Conservation (phyloP, 2,113 vertebrate species). For the Addax nasomaculatus region DNA sequence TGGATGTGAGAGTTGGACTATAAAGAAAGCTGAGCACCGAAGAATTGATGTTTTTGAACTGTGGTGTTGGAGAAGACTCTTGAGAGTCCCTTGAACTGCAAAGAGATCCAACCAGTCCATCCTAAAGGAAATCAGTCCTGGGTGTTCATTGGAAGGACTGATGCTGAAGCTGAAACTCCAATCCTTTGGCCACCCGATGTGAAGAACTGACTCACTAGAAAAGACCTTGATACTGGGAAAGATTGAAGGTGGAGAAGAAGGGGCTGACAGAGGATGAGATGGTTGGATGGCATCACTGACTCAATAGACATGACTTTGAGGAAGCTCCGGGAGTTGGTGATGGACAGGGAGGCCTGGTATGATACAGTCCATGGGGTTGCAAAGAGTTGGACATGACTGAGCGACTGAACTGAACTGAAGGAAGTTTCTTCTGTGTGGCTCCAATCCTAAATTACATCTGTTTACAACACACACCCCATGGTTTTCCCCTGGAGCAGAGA, state of each 20-base stretch:
- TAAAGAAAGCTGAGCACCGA: not conserved
- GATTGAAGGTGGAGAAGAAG: not conserved
- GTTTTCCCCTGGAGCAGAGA: not conserved
- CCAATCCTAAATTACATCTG: not conserved
- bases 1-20: not conserved
- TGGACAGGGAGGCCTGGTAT: not conserved
- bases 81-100: not conserved
- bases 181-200: rapidly evolving
- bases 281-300: not conserved
- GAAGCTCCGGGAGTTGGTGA: not conserved
- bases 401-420: not conserved
- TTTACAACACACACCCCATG: rapidly evolving
- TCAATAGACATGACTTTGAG: not conserved
- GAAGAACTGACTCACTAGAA: not conserved
- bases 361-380: not conserved
- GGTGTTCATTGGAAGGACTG: not conserved
- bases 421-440: not conserved
- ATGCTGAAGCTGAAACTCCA: not conserved
- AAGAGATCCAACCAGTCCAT: not conserved
- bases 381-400: not conserved
- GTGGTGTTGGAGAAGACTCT: not conserved
- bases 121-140: not conserved
- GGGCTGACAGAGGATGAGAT: not conserved
- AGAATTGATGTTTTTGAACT: not conserved
- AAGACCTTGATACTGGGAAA: not conserved